A percentile compares a stretch with the other conserved stretches of the same genome.
Conservation (phyloP, 2,113 vertebrate species). For the Pelusios castaneus region DNA sequence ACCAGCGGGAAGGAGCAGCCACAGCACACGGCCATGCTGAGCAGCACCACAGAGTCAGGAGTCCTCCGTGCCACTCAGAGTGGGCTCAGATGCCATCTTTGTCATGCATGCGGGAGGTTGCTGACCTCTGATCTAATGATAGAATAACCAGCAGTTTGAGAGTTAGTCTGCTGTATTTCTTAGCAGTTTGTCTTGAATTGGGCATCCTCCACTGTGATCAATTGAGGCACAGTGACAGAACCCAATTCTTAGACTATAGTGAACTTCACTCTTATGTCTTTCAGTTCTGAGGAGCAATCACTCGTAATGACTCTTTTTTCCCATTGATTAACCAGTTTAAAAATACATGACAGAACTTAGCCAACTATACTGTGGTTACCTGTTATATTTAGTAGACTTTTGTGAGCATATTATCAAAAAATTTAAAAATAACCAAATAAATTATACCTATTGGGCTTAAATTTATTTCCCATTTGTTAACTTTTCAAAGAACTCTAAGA, state of each 20-base stretch:
- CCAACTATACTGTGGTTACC: not conserved
- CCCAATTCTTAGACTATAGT: not conserved
- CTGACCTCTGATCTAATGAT: too few relatives aligned
- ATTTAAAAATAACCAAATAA: not conserved
- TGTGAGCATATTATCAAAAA: accelerated
- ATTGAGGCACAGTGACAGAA: too few relatives aligned
- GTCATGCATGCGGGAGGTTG: too few relatives aligned
- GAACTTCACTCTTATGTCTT: not conserved
- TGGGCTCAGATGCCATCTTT: too few relatives aligned
- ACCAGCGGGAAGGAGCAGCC: too few relatives aligned
- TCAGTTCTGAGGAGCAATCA: not conserved
- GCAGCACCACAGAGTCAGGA: too few relatives aligned
- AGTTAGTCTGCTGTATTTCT: too few relatives aligned
- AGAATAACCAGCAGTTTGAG: too few relatives aligned
- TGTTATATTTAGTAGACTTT: not conserved
- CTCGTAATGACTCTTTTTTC: not conserved
- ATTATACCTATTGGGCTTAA: not conserved
- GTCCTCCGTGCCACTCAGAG: too few relatives aligned
- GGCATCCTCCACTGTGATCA: too few relatives aligned
- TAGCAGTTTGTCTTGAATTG: too few relatives aligned
- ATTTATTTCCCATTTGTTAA: not conserved
- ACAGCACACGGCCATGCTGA: too few relatives aligned
- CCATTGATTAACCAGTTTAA: not conserved
- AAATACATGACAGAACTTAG: not conserved
- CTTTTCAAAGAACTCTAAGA: not conserved